Conservation (phyloP, 37 sponge, comb jelly and placozoan genomes). For the Oopsacas minuta region DNA sequence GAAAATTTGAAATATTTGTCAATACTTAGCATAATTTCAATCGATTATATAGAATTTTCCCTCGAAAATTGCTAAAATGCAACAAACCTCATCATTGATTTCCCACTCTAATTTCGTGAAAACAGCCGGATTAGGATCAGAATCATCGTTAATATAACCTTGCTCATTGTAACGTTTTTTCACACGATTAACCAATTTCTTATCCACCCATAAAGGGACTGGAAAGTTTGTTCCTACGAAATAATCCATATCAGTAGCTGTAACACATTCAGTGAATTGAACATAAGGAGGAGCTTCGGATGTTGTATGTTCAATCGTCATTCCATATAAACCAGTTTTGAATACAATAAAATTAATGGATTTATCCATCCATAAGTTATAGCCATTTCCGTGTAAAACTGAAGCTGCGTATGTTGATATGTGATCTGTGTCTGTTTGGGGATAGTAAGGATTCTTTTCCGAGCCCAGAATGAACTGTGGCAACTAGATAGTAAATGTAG, state of each 20-base stretch:
- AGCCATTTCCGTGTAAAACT: slow-evolving; percentile 68
- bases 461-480: neutral
- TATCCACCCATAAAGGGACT: neutral
- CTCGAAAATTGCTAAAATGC: no score
- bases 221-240: neutral
- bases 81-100: neutral
- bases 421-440: neutral
- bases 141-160: slow-evolving; percentile 9
- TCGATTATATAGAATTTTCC: no score
- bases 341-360: slow-evolving; percentile 41
- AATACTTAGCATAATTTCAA: no score
- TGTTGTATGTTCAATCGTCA: neutral
- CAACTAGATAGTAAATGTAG: neutral
- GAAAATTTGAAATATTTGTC: no score
- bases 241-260: neutral
- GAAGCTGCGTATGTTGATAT: slow-evolving; percentile 27
- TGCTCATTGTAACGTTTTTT: neutral
- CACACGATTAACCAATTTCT: neutral
- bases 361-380: slow-evolving; percentile 84
- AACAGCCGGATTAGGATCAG: slow-evolving; percentile 1
- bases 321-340: slow-evolving; percentile 37
- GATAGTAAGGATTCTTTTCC: neutral
- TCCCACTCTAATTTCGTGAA: neutral
- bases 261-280: neutral
- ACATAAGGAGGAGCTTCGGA: neutral